phyloP scores from a whole-genome alignment of 1,140 invertebrate species.

The Cydia pomonella region DNA sequence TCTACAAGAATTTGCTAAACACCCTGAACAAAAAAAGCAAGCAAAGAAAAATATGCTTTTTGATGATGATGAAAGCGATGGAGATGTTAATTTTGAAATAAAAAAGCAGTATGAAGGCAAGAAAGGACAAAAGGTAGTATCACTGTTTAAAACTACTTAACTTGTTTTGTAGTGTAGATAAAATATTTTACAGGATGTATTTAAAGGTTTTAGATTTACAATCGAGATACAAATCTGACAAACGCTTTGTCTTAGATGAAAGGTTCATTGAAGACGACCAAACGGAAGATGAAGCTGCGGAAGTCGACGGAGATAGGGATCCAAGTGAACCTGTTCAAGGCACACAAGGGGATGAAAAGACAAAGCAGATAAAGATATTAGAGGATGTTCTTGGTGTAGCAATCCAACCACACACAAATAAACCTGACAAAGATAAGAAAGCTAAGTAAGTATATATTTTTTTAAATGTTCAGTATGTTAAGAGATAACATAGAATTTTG shows the following conservation, averaged over 20 bases:
- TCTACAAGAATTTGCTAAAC: constrained; percentile 6
- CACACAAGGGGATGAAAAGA: constrained; percentile 79
- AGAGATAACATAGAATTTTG: too few species aligned
- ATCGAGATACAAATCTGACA: constrained; percentile 82
- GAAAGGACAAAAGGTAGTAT: constrained; percentile 79
- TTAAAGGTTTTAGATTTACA: constrained; percentile 80
- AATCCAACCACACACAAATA: constrained; percentile 54
- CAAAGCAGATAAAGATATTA: constrained; percentile 82
- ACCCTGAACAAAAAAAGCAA: constrained; percentile 21
- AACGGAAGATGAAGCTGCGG: constrained; percentile 46
- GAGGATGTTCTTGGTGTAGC: constrained; percentile 80
- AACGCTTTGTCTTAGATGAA: constrained; percentile 82
- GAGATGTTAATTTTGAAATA: constrained; percentile 77
- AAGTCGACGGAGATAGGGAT: constrained; percentile 44
- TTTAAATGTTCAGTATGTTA: too few species aligned
- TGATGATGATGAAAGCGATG: constrained; percentile 76
- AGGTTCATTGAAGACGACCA: constrained; percentile 79
- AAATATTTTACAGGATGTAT: constrained; percentile 36
- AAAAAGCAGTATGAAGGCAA: constrained; percentile 81
- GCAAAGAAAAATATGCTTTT: constrained; percentile 64
- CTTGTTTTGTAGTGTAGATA: constrained; percentile 34
- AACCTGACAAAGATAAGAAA: constrained; percentile 58
- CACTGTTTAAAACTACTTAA: constrained; percentile 26
- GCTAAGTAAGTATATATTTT: constrained; percentile 57
- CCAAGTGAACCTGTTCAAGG: constrained; percentile 53